A percentile compares a stretch with the other conserved stretches of the same genome.
Conservation (phyloP, 2,797 vertebrate genomes). For the Channallabes apus region DNA sequence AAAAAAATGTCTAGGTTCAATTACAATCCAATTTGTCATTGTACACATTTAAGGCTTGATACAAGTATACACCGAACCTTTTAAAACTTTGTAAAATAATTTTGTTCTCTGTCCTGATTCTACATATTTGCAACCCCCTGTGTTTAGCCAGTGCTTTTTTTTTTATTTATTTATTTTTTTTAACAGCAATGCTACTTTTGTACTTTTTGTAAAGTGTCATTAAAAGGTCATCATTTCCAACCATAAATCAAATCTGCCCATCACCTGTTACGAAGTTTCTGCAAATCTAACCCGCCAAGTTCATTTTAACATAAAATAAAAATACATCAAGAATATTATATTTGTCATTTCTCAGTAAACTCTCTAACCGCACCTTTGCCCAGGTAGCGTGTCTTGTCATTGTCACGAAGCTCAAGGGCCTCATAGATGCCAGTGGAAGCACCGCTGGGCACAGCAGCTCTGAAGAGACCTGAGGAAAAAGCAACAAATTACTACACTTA, state of each 20-base stretch:
- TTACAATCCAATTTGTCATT: background rate
- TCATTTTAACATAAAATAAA: background rate
- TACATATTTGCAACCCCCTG: background rate
- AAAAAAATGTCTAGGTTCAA: background rate
- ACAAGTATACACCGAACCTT: background rate
- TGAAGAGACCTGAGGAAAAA: slow-evolving; percentile 84
- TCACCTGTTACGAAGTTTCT: no score
- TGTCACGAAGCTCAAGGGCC: slow-evolving; percentile 96
- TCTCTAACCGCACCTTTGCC: slow-evolving; percentile 84
- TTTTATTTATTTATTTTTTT: no score
- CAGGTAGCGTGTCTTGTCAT: slow-evolving; percentile 95
- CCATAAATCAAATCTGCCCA: background rate
- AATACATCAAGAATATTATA: background rate
- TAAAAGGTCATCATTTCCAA: background rate
- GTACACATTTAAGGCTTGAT: background rate
- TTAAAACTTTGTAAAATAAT: background rate
- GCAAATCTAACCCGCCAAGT: background rate
- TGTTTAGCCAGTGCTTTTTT: background rate
- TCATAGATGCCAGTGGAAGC: slow-evolving; percentile 98
- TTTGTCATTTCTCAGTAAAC: background rate
- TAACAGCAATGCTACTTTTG: background rate
- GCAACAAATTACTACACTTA: background rate
- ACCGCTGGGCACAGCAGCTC: slow-evolving; percentile 97
- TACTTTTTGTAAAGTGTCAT: no score
- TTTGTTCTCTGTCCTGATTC: background rate